Conservation (phyloP, 2,113 vertebrate species). For the Ailurus styani region DNA sequence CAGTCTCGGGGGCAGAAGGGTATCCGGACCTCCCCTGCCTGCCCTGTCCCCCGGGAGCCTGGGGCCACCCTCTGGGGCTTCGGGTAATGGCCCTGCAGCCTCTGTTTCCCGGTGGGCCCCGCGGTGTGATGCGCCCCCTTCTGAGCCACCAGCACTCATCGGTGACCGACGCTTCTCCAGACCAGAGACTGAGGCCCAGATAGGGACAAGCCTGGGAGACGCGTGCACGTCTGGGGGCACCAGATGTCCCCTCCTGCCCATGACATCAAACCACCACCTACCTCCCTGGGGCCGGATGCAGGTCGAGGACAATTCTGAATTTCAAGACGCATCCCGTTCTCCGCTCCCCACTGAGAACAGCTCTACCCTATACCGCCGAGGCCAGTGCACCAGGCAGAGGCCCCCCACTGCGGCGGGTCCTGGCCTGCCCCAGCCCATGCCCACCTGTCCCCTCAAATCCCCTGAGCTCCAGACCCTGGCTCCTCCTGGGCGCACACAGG, state of each 20-base stretch:
- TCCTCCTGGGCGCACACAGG: rapidly evolving
- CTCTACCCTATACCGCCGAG: too few relatives aligned
- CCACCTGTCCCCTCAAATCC: background rate
- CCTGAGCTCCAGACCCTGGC: background rate
- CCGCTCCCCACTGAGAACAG: background rate
- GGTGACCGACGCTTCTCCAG: background rate
- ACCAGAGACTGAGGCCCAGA: background rate
- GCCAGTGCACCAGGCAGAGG: background rate
- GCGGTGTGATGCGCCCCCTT: background rate
- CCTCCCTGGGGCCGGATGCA: background rate
- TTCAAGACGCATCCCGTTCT: rapidly evolving
- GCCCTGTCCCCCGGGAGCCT: background rate
- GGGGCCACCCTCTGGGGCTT: background rate
- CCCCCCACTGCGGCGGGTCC: background rate
- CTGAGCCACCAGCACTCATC: too few relatives aligned
- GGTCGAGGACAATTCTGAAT: background rate
- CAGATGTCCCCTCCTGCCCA: background rate
- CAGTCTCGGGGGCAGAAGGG: background rate
- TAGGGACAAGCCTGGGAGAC: background rate
- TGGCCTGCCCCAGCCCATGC: background rate
- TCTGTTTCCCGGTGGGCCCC: background rate
- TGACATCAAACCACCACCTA: background rate
- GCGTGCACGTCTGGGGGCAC: background rate
- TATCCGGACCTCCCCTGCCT: background rate
- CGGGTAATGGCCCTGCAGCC: background rate